Evolutionary conservation across 1,140 invertebrate species (phyloP).

Genomic region (Drosophila parabipectinata): DNA sequence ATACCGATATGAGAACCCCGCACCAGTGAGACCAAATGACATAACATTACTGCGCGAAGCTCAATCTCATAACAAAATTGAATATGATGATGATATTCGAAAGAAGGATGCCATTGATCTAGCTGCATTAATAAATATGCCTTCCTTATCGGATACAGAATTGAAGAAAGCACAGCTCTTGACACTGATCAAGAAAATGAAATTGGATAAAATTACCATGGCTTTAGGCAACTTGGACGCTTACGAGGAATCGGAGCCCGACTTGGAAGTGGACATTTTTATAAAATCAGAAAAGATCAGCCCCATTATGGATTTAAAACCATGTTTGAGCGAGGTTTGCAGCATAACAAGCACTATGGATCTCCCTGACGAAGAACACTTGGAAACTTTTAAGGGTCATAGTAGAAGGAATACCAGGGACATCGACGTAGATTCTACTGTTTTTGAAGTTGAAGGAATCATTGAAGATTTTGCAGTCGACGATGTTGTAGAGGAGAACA

Average conservation of each 20-base stretch:
- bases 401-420: no score
- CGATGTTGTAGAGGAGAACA: no score
- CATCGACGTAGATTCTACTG: not conserved
- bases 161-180: not conserved
- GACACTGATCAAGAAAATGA: not conserved
- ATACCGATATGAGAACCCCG: constrained; percentile 1
- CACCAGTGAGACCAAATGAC: not conserved
- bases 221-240: not conserved
- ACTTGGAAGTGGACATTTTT: not conserved
- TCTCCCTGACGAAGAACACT: not conserved
- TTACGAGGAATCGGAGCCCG: not conserved
- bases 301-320: not conserved
- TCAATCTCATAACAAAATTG: not conserved
- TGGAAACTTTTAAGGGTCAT: no score
- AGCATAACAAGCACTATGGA: not conserved
- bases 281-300: not conserved
- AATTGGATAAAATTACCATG: not conserved
- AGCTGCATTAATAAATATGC: not conserved
- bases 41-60: not conserved
- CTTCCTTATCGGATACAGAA: not conserved
- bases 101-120: not conserved
- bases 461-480: no score
- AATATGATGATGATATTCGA: not conserved
- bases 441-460: not conserved
- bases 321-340: not conserved